Percentiles rank a stretch among this genome's conserved stretches.
These are phyloP conservation scores for Grammomys surdaster DNA, from an alignment of 2,113 vertebrate species.

Conservation along the genomic window DNA sequence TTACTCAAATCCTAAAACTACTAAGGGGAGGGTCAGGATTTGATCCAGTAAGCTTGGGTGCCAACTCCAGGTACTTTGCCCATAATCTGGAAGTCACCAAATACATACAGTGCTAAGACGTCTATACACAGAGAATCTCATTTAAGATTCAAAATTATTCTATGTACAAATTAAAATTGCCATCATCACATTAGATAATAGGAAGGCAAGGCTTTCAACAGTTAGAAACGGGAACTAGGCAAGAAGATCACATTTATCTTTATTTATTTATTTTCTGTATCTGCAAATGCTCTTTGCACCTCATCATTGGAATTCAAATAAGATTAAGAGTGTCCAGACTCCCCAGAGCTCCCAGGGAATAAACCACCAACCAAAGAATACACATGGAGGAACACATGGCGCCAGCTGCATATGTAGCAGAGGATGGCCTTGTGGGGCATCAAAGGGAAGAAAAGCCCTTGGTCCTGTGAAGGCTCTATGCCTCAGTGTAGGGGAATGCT, in stretches of 20 bases:
- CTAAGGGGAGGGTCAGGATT: background rate
- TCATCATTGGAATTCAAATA: background rate
- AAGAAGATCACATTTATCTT: background rate
- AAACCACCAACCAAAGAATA: no score
- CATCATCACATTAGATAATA: background rate
- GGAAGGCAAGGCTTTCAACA: background rate
- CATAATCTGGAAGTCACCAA: background rate
- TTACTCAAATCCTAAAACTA: background rate
- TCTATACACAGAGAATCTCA: background rate
- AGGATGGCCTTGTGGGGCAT: no score
- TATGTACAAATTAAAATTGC: background rate
- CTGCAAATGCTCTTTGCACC: background rate
- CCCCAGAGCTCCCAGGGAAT: no score
- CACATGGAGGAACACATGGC: no score
- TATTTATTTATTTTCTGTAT: background rate
- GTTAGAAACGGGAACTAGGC: background rate
- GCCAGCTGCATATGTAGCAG: no score
- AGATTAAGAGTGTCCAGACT: background rate
- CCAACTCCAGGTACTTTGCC: background rate
- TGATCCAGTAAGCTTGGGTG: background rate
- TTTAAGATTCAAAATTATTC: background rate
- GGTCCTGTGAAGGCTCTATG: no score
- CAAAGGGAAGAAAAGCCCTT: no score
- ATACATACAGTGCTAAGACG: background rate
- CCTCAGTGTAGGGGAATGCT: no score